Conservation (phyloP, 2,888 invertebrate species). For the Slavum lentiscoides region DNA sequence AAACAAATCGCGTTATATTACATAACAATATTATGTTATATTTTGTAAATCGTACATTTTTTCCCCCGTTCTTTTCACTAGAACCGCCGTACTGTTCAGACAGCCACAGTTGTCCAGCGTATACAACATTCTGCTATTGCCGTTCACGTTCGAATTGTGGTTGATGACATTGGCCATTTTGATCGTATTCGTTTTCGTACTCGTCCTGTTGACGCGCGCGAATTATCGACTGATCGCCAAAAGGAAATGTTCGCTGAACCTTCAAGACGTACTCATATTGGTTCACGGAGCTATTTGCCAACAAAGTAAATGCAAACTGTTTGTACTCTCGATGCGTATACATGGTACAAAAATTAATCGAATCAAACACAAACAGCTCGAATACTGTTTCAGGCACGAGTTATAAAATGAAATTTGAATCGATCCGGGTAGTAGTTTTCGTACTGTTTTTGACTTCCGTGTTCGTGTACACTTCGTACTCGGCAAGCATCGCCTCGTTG, state of each 20-base stretch:
- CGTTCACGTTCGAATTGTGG: constrained; percentile 16
- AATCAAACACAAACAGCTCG: neutral
- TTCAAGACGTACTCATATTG: constrained; percentile 11
- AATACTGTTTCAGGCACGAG: neutral
- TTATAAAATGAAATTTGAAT: neutral
- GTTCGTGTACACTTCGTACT: constrained; percentile 75
- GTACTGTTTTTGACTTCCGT: constrained; percentile 63
- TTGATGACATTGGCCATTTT: neutral
- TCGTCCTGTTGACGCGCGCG: neutral
- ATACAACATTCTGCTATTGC: constrained; percentile 16
- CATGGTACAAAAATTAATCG: too few species aligned
- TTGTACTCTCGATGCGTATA: too few species aligned
- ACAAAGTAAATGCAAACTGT: constrained; percentile 12
- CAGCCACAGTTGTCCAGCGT: constrained; percentile 21
- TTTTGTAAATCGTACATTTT: neutral
- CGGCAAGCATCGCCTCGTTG: constrained; percentile 75
- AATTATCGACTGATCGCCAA: neutral
- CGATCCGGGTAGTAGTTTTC: neutral
- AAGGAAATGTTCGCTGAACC: neutral
- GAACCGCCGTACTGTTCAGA: constrained; percentile 6
- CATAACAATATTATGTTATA: too few species aligned
- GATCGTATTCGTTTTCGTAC: neutral
- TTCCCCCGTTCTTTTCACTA: neutral
- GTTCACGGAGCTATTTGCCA: constrained; percentile 29
- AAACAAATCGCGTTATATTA: too few species aligned